phyloP scores from a whole-genome alignment of 2,888 invertebrate species.

The Autographa gamma region DNA sequence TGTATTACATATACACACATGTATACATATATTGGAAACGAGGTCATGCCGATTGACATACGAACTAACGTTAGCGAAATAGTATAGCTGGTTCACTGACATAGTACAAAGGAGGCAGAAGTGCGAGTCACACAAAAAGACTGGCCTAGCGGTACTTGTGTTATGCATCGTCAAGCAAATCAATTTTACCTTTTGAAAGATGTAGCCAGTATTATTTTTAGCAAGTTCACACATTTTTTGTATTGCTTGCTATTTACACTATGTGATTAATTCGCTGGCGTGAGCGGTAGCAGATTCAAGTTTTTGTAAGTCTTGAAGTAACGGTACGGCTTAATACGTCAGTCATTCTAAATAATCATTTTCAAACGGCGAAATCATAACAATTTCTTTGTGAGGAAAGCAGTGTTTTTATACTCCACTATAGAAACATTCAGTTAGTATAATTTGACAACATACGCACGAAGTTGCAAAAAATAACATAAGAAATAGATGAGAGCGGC shows the following conservation, averaged over 20 bases:
- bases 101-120: slow-evolving; percentile 55
- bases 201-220: slow-evolving; percentile 29
- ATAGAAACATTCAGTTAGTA: not conserved
- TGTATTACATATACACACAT: slow-evolving; percentile 37
- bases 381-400: not conserved
- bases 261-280: not conserved
- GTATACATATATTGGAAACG: slow-evolving; percentile 50
- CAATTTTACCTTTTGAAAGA: slow-evolving; percentile 40
- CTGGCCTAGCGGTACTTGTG: slow-evolving; percentile 43
- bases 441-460: not conserved
- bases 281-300: not conserved
- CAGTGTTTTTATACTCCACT: not conserved
- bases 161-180: slow-evolving; percentile 45
- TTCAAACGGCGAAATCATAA: not conserved
- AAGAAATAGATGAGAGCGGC: not conserved
- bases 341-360: not conserved
- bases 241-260: slow-evolving; percentile 12
- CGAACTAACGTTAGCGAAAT: slow-evolving; percentile 52
- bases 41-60: slow-evolving; percentile 65
- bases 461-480: slow-evolving; percentile 2
- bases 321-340: slow-evolving; percentile 2
- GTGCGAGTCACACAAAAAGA: slow-evolving; percentile 45
- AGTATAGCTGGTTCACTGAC: slow-evolving; percentile 57
- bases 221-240: slow-evolving; percentile 3
- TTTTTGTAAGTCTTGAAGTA: slow-evolving; percentile 3